A percentile compares a stretch with the other conserved stretches of the same genome.
Conservation (phyloP, 2,797 vertebrate genomes). For the Oreortyx pictus region DNA sequence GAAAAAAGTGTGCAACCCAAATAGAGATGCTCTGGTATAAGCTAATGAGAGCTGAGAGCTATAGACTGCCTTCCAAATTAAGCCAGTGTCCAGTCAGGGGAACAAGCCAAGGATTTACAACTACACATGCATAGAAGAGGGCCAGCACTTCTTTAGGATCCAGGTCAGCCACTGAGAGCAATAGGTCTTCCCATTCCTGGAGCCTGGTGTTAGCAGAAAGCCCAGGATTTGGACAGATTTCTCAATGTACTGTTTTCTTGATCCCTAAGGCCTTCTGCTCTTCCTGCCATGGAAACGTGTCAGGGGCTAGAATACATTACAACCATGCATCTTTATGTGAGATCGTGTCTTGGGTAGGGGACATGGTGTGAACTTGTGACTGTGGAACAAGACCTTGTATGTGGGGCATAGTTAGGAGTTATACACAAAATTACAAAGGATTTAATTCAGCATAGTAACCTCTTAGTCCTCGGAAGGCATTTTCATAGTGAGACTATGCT, state of each 20-base stretch:
- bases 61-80: background rate
- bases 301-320: background rate
- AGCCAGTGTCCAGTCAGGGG: background rate
- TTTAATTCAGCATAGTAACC: background rate
- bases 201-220: background rate
- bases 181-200: background rate
- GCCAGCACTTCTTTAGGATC: background rate
- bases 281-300: background rate
- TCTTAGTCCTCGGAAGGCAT: background rate
- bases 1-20: background rate
- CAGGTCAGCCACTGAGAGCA: background rate
- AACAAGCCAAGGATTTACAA: background rate
- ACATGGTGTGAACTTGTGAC: fast-evolving
- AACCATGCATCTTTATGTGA: background rate
- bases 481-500: background rate
- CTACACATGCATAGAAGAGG: background rate
- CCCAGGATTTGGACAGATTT: background rate
- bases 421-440: background rate
- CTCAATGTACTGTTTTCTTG: background rate
- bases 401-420: background rate
- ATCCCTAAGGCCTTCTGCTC: background rate
- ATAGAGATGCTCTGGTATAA: background rate
- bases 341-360: background rate
- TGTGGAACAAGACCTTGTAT: background rate
- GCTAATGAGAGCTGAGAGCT: background rate